phyloP scores from a whole-genome alignment of 2,113 vertebrate species.

The Hylia prasina region DNA sequence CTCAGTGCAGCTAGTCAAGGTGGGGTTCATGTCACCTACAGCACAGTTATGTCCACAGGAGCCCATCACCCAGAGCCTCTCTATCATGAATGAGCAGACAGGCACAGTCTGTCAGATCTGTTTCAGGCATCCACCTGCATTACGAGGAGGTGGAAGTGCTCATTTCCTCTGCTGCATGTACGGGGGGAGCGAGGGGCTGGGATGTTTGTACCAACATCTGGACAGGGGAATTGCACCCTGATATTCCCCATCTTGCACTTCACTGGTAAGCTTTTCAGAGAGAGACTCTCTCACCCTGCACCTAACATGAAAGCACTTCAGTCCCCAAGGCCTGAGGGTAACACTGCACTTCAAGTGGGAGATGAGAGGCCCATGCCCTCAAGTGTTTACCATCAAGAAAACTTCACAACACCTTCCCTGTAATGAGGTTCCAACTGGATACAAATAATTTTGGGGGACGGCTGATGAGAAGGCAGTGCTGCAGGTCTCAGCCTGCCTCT shows the following conservation, averaged over 20 bases:
- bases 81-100: background rate
- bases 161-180: background rate
- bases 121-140: background rate
- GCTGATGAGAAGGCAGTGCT: background rate
- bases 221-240: background rate
- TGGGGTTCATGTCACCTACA: background rate
- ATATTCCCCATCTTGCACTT: background rate
- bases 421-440: background rate
- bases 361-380: background rate
- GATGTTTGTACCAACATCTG: background rate
- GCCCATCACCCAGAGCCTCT: background rate
- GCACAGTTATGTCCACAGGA: background rate
- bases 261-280: background rate
- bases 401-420: background rate
- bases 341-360: background rate
- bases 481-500: background rate
- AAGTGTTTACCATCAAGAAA: background rate
- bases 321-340: background rate
- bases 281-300: background rate
- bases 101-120: background rate
- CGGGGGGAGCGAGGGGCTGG: background rate
- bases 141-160: background rate
- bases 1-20: background rate
- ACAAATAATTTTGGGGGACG: background rate
- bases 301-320: background rate